These are phyloP conservation scores for Ceratosolen fusciceps DNA, from an alignment of 1,140 invertebrate genomes.

Conservation along the genomic window DNA sequence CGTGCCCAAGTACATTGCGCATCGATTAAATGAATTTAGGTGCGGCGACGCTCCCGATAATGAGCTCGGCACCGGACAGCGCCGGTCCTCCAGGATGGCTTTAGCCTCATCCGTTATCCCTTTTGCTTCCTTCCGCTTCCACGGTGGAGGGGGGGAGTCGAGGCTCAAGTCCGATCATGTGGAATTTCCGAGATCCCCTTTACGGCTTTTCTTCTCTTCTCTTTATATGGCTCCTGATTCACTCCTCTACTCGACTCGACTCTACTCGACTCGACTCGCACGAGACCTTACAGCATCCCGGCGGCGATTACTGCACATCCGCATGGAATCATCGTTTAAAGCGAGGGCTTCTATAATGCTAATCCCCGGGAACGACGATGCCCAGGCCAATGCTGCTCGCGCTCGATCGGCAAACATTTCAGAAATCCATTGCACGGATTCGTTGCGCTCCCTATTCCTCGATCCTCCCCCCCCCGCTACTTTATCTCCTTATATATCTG, in stretches of 20 bases:
- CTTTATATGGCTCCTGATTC: background rate
- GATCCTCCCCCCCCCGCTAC: no score
- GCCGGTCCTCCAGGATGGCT: background rate
- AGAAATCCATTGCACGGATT: background rate
- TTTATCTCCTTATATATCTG: conserved; percentile 11
- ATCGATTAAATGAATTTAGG: conserved; percentile 15
- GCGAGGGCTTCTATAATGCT: background rate
- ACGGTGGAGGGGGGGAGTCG: no score
- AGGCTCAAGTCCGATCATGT: background rate
- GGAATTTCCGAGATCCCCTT: background rate
- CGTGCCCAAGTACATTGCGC: no score
- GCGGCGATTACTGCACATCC: background rate
- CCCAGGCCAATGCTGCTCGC: background rate
- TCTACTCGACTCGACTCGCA: background rate
- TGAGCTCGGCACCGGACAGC: background rate
- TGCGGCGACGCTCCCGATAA: background rate
- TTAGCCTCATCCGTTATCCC: background rate
- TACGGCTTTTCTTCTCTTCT: background rate
- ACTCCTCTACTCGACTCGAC: background rate
- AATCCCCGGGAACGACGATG: background rate
- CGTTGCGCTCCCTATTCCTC: background rate
- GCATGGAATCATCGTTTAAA: background rate
- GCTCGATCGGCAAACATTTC: background rate
- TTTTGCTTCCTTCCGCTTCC: background rate
- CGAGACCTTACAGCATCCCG: background rate